Conservation (phyloP, 2,888 invertebrate species). For the Panzeria rudis region DNA sequence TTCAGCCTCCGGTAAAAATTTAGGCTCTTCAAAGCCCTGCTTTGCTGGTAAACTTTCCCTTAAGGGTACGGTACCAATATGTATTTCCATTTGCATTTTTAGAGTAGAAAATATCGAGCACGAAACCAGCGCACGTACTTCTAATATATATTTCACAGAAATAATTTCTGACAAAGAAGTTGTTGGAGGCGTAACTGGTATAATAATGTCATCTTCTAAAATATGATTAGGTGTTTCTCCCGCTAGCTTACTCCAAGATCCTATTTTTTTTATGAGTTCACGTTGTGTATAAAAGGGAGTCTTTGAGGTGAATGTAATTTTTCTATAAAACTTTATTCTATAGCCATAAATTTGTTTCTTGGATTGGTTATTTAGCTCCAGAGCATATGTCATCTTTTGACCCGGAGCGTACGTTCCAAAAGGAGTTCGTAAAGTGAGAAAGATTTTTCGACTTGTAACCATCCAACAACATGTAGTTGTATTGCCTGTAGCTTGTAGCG, state of each 20-base stretch:
- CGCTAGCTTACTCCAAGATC: background rate
- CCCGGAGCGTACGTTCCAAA: background rate
- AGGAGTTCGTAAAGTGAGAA: background rate
- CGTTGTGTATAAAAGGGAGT: background rate
- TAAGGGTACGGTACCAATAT: constrained; percentile 63
- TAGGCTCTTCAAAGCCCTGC: no score
- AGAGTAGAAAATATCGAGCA: background rate
- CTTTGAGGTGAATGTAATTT: background rate
- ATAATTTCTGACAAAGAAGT: background rate
- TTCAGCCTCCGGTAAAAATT: no score
- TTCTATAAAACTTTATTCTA: background rate
- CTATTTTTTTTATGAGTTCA: background rate
- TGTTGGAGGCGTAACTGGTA: background rate
- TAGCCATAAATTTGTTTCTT: background rate
- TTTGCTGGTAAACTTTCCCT: constrained; percentile 49
- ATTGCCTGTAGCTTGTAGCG: background rate
- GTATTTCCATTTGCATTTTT: background rate
- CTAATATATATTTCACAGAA: background rate
- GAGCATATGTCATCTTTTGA: background rate
- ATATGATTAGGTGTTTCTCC: background rate
- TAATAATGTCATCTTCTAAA: background rate
- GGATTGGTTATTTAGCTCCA: background rate
- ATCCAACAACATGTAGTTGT: background rate
- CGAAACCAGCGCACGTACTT: background rate
- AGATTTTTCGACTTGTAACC: background rate